Conservation (phyloP, 2,113 vertebrate species). For the Myrmecophaga tridactyla region DNA sequence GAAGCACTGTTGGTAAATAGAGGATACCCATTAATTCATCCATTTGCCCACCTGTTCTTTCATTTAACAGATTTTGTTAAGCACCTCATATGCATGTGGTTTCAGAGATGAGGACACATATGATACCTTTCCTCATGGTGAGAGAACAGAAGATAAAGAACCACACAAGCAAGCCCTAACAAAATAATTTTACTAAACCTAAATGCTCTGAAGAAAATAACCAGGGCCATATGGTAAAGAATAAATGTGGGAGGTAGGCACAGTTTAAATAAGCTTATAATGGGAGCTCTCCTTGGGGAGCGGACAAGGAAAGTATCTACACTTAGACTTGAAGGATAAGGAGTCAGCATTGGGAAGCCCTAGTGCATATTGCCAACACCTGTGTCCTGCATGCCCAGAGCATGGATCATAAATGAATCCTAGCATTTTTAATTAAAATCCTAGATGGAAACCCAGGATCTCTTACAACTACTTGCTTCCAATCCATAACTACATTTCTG, state of each 20-base stretch:
- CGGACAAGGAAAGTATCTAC: background rate
- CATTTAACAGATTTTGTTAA: background rate
- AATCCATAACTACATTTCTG: background rate
- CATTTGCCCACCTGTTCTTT: background rate
- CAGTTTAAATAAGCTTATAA: background rate
- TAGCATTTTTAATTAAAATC: background rate
- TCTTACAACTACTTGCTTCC: background rate
- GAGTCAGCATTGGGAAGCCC: background rate
- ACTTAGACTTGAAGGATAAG: background rate
- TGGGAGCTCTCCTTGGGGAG: background rate
- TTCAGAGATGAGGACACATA: background rate
- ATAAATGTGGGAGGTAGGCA: background rate
- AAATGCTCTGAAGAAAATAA: background rate
- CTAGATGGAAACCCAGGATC: background rate
- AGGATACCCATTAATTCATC: background rate
- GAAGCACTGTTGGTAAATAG: background rate
- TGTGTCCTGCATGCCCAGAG: background rate
- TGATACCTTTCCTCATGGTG: background rate
- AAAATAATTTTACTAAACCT: background rate
- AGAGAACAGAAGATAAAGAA: background rate
- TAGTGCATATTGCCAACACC: background rate
- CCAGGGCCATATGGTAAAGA: background rate
- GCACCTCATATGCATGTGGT: background rate
- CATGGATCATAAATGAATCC: background rate
- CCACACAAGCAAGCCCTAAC: background rate